phyloP scores from a whole-genome alignment of 2,113 vertebrate genomes.

The Phylloscopus whistleri region DNA sequence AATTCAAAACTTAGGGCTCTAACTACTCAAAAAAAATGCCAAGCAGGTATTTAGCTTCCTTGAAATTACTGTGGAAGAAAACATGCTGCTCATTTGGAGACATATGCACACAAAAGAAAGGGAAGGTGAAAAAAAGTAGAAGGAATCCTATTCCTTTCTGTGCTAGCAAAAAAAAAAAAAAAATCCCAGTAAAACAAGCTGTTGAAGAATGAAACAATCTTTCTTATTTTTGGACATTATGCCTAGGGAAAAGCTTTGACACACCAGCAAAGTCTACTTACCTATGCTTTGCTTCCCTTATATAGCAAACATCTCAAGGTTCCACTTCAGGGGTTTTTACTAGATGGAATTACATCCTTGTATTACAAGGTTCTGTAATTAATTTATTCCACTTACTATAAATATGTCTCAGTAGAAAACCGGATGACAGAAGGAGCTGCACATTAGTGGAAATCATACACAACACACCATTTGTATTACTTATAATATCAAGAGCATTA shows the following conservation, averaged over 20 bases:
- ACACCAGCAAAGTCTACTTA: conserved; percentile 6
- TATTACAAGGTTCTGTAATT: conserved; percentile 46
- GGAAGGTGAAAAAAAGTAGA: neutral
- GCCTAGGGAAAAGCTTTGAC: neutral
- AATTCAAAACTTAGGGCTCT: neutral
- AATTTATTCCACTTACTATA: conserved; percentile 53
- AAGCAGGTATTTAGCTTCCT: neutral
- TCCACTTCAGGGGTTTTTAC: conserved; percentile 35
- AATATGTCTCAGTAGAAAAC: conserved; percentile 58
- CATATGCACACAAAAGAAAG: neutral
- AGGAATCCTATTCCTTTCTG: neutral
- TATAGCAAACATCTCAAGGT: conserved; percentile 30
- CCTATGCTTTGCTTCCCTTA: conserved; percentile 37
- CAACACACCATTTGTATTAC: neutral
- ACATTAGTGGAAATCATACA: conserved; percentile 37
- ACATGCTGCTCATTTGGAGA: neutral
- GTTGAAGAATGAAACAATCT: neutral
- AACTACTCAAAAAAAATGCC: neutral
- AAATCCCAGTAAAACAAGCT: neutral
- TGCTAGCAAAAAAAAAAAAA: neutral
- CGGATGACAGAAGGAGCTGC: conserved; percentile 14
- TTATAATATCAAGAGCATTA: neutral
- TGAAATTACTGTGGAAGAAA: neutral
- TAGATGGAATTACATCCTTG: conserved; percentile 47
- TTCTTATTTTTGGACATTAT: conserved; percentile 16